Conservation (phyloP, 1,140 invertebrate species). For the Piezodorus guildinii region DNA sequence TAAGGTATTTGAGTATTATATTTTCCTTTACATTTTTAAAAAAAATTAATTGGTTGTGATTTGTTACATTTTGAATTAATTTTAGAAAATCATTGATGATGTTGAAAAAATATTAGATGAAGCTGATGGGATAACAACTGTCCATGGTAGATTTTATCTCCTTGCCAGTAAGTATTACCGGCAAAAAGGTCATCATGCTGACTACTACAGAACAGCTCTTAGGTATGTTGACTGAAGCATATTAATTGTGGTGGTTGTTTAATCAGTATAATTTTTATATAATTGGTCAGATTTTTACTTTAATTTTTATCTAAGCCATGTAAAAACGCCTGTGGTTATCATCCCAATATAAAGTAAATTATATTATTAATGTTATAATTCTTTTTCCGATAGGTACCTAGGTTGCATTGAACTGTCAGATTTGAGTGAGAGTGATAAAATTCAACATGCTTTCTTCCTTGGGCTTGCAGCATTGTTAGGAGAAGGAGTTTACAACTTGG, state of each 20-base stretch:
- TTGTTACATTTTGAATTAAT: neutral
- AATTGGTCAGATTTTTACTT: too few relatives aligned
- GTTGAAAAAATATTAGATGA: constrained; percentile 76
- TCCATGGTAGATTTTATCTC: constrained; percentile 91
- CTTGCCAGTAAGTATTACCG: constrained; percentile 84
- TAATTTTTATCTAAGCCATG: too few relatives aligned
- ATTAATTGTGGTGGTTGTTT: neutral
- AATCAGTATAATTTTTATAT: neutral
- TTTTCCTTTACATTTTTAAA: neutral
- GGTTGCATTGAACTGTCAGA: constrained; percentile 78
- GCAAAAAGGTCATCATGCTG: constrained; percentile 74
- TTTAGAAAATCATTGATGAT: constrained; percentile 75
- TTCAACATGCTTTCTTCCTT: constrained; percentile 78
- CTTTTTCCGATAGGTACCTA: constrained; percentile 50
- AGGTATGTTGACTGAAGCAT: constrained; percentile 36
- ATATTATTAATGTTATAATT: too few relatives aligned
- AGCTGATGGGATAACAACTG: constrained; percentile 80
- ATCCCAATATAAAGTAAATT: too few relatives aligned
- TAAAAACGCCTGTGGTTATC: too few relatives aligned
- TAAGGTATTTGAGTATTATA: constrained; percentile 40
- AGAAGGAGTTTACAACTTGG: constrained; percentile 94
- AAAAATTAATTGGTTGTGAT: neutral
- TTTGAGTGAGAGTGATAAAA: constrained; percentile 51
- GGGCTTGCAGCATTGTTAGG: constrained; percentile 88
- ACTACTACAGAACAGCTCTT: constrained; percentile 90